Conservation (phyloP, 2,888 invertebrate species). For the Ecdyonurus torrentis region DNA sequence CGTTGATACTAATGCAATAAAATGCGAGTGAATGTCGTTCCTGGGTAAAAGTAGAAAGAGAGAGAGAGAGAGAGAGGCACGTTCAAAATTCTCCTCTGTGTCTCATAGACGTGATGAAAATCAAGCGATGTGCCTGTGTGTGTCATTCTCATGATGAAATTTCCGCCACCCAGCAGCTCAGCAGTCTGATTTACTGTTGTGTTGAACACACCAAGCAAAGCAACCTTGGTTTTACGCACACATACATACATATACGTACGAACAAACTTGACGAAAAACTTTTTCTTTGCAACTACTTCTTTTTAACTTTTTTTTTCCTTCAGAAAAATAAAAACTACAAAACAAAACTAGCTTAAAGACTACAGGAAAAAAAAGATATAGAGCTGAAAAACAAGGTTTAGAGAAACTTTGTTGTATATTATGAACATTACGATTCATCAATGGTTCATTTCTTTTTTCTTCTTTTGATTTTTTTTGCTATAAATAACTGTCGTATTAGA, state of each 20-base stretch:
- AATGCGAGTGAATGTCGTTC: no score
- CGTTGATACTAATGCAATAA: background rate
- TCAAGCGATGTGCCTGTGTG: background rate
- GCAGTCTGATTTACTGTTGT: background rate
- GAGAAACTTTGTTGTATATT: no score
- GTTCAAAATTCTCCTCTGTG: background rate
- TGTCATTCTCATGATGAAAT: background rate
- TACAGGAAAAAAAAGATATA: no score
- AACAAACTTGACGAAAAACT: no score
- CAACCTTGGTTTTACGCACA: background rate
- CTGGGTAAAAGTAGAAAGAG: background rate
- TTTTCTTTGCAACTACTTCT: no score
- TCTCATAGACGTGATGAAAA: background rate
- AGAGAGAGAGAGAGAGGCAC: background rate
- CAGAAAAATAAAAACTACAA: no score
- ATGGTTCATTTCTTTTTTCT: no score
- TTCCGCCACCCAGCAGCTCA: background rate
- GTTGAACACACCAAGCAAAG: background rate
- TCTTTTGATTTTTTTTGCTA: background rate
- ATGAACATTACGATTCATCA: no score
- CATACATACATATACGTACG: no score
- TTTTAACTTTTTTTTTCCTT: no score
- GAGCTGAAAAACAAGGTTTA: no score
- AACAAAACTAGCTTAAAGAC: no score
- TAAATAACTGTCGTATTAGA: background rate